These are phyloP conservation scores for Sorex araneus DNA, from an alignment of 2,113 vertebrate genomes.

Conservation along the genomic window DNA sequence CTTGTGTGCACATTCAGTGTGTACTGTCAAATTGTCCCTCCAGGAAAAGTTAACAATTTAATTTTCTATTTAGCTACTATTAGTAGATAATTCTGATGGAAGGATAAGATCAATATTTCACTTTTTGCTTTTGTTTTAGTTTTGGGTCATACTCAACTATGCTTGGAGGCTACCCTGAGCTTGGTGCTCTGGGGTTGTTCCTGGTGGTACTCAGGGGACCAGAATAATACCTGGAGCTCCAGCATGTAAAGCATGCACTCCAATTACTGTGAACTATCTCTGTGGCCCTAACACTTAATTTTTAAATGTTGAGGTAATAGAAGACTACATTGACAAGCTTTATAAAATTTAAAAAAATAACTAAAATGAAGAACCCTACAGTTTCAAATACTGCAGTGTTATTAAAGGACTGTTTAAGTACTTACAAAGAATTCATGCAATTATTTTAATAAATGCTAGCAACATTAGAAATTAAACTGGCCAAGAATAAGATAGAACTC, in stretches of 20 bases:
- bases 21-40: not conserved
- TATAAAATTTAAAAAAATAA: slow-evolving; percentile 37
- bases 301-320: slow-evolving; percentile 44
- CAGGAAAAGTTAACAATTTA: not conserved
- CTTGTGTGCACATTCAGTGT: not conserved
- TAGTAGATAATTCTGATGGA: slow-evolving; percentile 13
- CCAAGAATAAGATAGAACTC: slow-evolving; percentile 30
- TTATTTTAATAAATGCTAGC: slow-evolving; percentile 42
- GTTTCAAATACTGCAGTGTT: slow-evolving; percentile 38
- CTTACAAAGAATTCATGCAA: slow-evolving; percentile 46
- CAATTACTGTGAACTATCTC: too few relatives aligned
- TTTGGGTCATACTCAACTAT: too few relatives aligned
- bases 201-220: too few relatives aligned
- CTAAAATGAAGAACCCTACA: not conserved
- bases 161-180: too few relatives aligned
- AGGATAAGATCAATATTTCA: not conserved
- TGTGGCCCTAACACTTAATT: not conserved
- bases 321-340: slow-evolving; percentile 26
- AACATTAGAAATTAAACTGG: slow-evolving; percentile 41
- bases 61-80: not conserved
- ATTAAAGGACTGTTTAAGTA: not conserved
- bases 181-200: too few relatives aligned
- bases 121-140: not conserved
- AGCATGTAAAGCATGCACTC: too few relatives aligned
- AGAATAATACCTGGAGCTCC: too few relatives aligned